Evolutionary conservation across 2,888 invertebrate genomes (phyloP).

Genomic region (Plusia festucae): DNA sequence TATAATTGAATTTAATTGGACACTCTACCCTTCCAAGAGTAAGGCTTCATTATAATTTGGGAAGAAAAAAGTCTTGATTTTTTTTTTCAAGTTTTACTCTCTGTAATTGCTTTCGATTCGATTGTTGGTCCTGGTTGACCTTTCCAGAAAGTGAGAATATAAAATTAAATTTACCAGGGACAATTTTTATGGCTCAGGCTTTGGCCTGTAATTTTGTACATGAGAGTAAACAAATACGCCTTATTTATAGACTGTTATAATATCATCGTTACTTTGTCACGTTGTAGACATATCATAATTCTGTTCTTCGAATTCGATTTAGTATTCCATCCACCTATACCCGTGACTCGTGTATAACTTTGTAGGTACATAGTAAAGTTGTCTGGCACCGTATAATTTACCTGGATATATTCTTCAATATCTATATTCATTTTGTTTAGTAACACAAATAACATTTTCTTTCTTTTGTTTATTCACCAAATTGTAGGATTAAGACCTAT

Average conservation of each 20-base stretch:
- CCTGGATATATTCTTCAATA: not conserved
- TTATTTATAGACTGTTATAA: not conserved
- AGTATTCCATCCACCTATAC: conserved; percentile 18
- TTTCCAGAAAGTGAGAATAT: conserved; percentile 20
- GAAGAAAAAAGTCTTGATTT: conserved; percentile 36
- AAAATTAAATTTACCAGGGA: conserved; percentile 11
- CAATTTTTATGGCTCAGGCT: too few relatives aligned
- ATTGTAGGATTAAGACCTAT: too few relatives aligned
- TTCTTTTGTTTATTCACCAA: too few relatives aligned
- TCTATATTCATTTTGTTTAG: not conserved
- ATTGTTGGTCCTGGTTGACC: conserved; percentile 32
- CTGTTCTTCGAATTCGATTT: not conserved
- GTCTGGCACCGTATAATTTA: not conserved
- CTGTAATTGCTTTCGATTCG: conserved; percentile 55
- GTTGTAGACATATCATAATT: conserved; percentile 2
- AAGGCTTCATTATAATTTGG: conserved; percentile 50
- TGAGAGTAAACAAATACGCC: not conserved
- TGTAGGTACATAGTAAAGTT: not conserved
- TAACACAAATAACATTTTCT: too few relatives aligned
- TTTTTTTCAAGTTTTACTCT: conserved; percentile 34
- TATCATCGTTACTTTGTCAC: conserved; percentile 4
- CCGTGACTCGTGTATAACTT: conserved; percentile 22
- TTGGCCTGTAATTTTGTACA: not conserved
- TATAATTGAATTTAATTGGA: conserved; percentile 66
- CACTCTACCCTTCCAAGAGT: conserved; percentile 60